Evolutionary conservation across 2,113 vertebrate genomes (phyloP).

Genomic region (Petroica traversi): DNA sequence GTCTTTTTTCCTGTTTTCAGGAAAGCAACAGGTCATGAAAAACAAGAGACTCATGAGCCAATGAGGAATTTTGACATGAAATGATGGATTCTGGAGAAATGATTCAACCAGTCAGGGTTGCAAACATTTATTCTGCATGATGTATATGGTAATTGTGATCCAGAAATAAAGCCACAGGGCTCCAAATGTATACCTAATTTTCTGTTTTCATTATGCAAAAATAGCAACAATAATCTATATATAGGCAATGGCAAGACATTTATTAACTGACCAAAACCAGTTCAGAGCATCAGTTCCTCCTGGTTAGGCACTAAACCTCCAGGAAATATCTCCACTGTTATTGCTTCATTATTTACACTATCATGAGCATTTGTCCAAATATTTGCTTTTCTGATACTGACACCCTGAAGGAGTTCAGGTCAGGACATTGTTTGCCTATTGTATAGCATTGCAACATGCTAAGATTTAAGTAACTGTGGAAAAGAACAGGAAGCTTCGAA

Average conservation of each 20-base stretch:
- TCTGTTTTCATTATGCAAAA: not conserved
- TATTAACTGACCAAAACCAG: not conserved
- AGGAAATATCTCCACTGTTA: not conserved
- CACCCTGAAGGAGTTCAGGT: conserved; percentile 46
- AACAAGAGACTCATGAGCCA: not conserved
- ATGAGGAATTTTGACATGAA: not conserved
- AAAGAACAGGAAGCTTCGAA: not conserved
- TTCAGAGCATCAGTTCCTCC: not conserved
- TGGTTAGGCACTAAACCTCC: not conserved
- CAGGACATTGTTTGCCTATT: conserved; percentile 32
- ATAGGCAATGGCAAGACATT: not conserved
- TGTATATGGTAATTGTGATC: not conserved
- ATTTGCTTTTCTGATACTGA: conserved; percentile 54
- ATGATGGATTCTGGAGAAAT: not conserved
- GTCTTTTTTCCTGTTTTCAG: not conserved
- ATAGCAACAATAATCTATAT: not conserved
- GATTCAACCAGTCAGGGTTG: not conserved
- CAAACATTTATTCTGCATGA: not conserved
- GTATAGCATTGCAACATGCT: not conserved
- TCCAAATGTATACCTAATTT: not conserved
- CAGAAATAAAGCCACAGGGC: not conserved
- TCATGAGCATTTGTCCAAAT: conserved; percentile 46
- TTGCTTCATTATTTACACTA: conserved; percentile 48
- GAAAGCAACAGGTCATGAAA: conserved; percentile 10
- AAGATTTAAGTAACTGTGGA: conserved; percentile 7